Evolutionary conservation across 2,797 vertebrate genomes (phyloP).

Genomic region (Myotis daubentonii): DNA sequence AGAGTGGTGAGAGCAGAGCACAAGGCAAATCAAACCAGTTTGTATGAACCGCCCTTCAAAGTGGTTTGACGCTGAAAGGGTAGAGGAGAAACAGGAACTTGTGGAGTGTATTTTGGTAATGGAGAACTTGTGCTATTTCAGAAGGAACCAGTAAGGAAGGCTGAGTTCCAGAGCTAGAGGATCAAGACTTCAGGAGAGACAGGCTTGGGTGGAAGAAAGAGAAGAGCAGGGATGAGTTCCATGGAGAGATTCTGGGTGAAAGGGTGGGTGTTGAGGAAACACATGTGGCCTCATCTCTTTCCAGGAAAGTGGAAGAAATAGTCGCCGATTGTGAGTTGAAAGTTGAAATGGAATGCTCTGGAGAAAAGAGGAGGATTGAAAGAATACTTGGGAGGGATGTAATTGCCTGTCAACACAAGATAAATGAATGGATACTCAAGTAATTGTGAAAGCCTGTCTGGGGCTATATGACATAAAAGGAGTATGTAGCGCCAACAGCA

Average conservation of each 20-base stretch:
- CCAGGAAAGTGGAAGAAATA: not conserved
- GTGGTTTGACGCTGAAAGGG: not conserved
- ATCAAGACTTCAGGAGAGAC: not conserved
- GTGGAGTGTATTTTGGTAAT: not conserved
- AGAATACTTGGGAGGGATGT: not conserved
- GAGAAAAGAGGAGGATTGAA: not conserved
- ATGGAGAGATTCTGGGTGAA: not conserved
- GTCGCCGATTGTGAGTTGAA: not conserved
- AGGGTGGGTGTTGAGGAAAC: not conserved
- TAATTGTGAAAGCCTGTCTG: not conserved
- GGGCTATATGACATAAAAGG: fast-evolving
- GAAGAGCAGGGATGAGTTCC: not conserved
- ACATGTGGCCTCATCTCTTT: not conserved
- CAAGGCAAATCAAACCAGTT: not conserved
- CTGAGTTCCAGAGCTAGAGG: not conserved
- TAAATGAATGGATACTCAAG: not conserved
- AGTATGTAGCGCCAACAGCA: not conserved
- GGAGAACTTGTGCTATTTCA: not conserved
- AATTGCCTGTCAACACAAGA: not conserved
- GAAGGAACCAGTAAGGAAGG: not conserved
- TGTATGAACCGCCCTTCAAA: not conserved
- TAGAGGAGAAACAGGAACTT: not conserved
- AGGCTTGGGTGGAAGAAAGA: not conserved
- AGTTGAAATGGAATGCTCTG: not conserved
- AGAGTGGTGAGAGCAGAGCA: not conserved